A percentile compares a stretch with the other conserved stretches of the same genome.
phyloP scores from a whole-genome alignment of 2,888 invertebrate species.

The Rhopalosiphum nymphaeae region DNA sequence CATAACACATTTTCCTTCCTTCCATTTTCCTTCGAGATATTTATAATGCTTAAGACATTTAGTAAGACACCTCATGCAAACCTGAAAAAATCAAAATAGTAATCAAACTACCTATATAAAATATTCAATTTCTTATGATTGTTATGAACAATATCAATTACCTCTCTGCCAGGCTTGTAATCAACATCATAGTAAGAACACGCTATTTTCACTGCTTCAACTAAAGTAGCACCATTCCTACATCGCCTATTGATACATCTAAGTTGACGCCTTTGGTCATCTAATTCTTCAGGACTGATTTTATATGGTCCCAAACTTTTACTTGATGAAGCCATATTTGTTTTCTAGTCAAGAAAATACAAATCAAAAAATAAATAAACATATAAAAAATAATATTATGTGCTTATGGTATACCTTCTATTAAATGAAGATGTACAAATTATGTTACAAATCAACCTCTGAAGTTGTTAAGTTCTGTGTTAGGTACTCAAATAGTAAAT shows the following conservation, averaged over 20 bases:
- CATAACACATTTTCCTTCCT: not conserved
- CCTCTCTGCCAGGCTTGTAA: constrained; percentile 4
- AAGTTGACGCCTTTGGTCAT: not conserved
- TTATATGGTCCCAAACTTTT: not conserved
- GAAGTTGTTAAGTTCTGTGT: not conserved
- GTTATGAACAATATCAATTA: not conserved
- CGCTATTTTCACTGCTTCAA: constrained; percentile 55
- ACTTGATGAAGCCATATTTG: not conserved
- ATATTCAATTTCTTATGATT: not conserved
- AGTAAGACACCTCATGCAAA: not conserved
- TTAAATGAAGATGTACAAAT: not conserved
- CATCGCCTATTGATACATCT: constrained; percentile 67
- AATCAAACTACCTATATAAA: not conserved
- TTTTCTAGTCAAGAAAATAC: not conserved
- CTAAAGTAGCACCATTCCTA: constrained; percentile 65
- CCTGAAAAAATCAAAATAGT: not conserved
- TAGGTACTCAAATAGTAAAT: not conserved
- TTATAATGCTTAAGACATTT: constrained; percentile 39
- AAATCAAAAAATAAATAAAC: not conserved
- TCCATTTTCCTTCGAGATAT: not conserved
- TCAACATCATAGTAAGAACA: not conserved
- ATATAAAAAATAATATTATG: not conserved
- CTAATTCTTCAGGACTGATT: not conserved
- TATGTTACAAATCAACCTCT: not conserved
- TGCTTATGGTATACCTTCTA: not conserved